Base-by-base conservation (phyloP, 2,888 invertebrate species). In the Ashinkailepas kermadecensis region DNA sequence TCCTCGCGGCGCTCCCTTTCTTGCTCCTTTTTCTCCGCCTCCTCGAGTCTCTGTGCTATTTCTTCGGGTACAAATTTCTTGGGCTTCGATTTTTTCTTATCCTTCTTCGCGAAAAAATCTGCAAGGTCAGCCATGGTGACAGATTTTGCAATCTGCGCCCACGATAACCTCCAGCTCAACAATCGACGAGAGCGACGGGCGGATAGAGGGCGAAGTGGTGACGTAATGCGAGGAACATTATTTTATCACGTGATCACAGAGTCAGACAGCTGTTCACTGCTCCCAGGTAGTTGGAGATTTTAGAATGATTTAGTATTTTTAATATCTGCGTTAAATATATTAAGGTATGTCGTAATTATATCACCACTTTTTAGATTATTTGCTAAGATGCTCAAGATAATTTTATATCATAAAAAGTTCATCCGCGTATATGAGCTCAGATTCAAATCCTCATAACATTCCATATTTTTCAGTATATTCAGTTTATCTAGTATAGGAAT, bases 21-120 rank as follows among this genome's bases (percentile, higher is more conserved):
- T 13, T 59, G 23, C 15, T 79, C 58, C 21, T 79, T 79, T 58
- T 79, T 57, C 58, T 79, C 79, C 1, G 79, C 79, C 57, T 79
- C 79, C n/a, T 79, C 79, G 7, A 79, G 57, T 12, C 23, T 79
- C 21, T 79, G 21, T 0, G 23, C 79, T 23, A 79, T 59, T 25
- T 79, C 79, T 13, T 79, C 79, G 2, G 79, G 79, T 6, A 59
- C 58, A 59, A 79, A 79, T 39, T 79, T 79, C 21, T 79, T 79
- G 21, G 79, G 79, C 58, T 79, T 79, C 3, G 58, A 21, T 15
- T 79, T 79, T 18, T 79, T 79, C 25, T 79, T 79, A 23, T 79
- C 79, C 23, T 79, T 79, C 25, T 79, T 79, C 12, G 79, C 79
- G 23, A 79, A 79, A 58, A 79, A 79, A 15, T 57, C 58, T 3